phyloP scores from a whole-genome alignment of 2,797 vertebrate genomes.

The Scomberomorus guttatus region DNA sequence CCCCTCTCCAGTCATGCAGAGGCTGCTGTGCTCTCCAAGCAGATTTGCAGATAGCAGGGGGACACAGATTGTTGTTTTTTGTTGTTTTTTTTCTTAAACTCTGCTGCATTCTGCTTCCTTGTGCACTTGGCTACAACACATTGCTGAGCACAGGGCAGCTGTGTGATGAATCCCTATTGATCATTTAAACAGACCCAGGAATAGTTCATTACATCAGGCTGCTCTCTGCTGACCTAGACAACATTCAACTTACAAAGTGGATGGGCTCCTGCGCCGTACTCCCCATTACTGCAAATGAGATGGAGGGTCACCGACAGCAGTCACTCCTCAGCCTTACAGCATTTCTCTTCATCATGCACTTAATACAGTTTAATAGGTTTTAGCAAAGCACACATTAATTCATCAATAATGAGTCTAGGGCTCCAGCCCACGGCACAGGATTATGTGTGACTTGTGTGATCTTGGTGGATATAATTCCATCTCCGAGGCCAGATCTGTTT shows the following conservation, averaged over 20 bases:
- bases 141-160: conserved; percentile 59
- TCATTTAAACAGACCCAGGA: conserved; percentile 67
- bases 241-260: conserved; percentile 56
- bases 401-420: conserved; percentile 55
- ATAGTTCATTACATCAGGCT: conserved; percentile 78
- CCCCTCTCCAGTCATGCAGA: background rate
- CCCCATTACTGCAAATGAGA: conserved; percentile 69
- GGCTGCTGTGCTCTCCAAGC: conserved; percentile 44
- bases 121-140: conserved; percentile 26
- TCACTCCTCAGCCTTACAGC: conserved; percentile 5
- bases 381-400: conserved; percentile 50
- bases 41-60: conserved; percentile 26
- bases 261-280: conserved; percentile 26
- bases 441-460: conserved; percentile 61
- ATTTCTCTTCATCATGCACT: conserved; percentile 25
- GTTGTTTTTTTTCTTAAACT: background rate
- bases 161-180: conserved; percentile 72
- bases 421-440: conserved; percentile 29
- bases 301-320: conserved; percentile 37
- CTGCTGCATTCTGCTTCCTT: conserved; percentile 42
- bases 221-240: conserved; percentile 74
- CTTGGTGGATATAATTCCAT: conserved; percentile 62
- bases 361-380: conserved; percentile 59
- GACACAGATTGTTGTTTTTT: conserved; percentile 33
- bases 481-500: conserved; percentile 58